Evolutionary conservation across 2,113 vertebrate species (phyloP), one percentile per base, ranked within the genome.

Genomic region (Phaethon lepturus): DNA sequence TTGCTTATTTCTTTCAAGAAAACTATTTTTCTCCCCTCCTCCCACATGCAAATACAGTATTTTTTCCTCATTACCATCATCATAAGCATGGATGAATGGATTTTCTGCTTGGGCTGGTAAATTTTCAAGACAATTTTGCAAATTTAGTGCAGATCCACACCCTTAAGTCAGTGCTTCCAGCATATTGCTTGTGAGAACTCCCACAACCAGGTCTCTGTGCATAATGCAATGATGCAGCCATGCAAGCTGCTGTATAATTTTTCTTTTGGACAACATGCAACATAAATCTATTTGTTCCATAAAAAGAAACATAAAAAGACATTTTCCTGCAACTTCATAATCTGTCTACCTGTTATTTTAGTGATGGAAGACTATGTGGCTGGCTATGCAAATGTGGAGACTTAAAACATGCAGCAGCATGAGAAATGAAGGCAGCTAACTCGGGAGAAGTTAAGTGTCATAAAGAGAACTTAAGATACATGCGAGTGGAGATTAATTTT

Each of bases 61-160:
- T 80, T 96, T 95, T 85, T 94, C 62, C 63, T 97, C 77, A 96
- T 96, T 95, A 96, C 12, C 38, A 90, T 77, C 67, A 95, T 93
- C 93, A 94, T 59, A 96, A 91, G 87, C 89, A 94, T 92, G 94
- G 86, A 84, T 95, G 83, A 97, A 94, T 96, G 87, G 55, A 95
- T 97, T 96, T 96, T 96, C 93, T 96, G 91, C 94, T 95, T 94
- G 87, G 87, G 29, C 56, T 96, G 91, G 66, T 95, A 95, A 88
- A 96, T 97, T 97, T 97, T 97, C 94, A 97, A 94, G 95, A 95
- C 96, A 96, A 96, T 97, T 97, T 97, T 97, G 89, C 91, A 96
- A 96, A 97, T 97, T 96, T 86, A 96, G 83, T 93, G 66, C 75
- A 87, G 80, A 95, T 95, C 60, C n/a, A 96, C 62, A 94, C 74